These are phyloP conservation scores for Megaptera novaeangliae DNA, from an alignment of 2,113 vertebrate species.

Conservation along the genomic window DNA sequence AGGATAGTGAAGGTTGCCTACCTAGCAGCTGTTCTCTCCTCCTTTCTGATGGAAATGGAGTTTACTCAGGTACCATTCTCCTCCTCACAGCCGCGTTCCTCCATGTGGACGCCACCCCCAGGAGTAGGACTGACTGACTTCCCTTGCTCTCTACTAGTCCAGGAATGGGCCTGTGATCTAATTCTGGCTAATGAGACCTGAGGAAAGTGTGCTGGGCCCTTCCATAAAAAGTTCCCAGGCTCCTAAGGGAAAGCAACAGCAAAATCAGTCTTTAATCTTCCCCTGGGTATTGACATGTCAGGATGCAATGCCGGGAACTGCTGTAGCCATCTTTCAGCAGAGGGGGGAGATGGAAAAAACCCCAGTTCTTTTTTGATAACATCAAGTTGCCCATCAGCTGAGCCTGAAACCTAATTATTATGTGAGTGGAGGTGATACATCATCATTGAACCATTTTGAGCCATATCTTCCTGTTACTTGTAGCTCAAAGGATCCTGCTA, in stretches of 20 bases:
- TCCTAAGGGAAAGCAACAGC: not conserved
- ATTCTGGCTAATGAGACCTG: not conserved
- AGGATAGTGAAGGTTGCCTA: not conserved
- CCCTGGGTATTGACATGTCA: not conserved
- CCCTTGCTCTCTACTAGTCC: not conserved
- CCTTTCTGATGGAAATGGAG: not conserved
- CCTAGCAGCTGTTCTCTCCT: not conserved
- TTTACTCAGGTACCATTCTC: no score
- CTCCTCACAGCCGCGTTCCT: not conserved
- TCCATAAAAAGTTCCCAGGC: no score
- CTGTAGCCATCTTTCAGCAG: not conserved
- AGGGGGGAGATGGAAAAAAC: not conserved
- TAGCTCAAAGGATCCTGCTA: not conserved
- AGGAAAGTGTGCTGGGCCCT: not conserved
- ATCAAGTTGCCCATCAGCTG: not conserved
- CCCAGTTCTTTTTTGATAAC: not conserved
- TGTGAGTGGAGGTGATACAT: not conserved
- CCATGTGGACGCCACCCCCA: not conserved
- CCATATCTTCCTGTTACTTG: not conserved
- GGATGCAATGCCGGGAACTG: not conserved
- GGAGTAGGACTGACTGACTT: accelerated
- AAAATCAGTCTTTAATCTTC: not conserved
- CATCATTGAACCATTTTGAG: not conserved
- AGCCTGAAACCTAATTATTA: not conserved
- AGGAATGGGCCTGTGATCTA: not conserved